phyloP scores from a whole-genome alignment of 2,888 invertebrate species.

The Papilio gigon region DNA sequence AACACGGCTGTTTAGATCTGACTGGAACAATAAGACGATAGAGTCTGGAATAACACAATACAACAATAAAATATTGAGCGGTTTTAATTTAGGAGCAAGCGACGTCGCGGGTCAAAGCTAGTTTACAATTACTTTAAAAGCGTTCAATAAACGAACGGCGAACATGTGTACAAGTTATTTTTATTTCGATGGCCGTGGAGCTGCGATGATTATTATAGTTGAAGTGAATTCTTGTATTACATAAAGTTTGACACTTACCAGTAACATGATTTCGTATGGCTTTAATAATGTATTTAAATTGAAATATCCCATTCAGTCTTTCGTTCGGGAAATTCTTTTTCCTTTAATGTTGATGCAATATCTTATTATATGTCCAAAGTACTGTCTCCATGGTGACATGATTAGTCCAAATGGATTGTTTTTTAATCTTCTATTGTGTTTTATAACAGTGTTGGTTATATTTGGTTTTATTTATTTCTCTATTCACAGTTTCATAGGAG shows the following conservation, averaged over 20 bases:
- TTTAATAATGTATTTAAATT: neutral
- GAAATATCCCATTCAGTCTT: constrained; percentile 1
- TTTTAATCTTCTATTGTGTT: constrained; percentile 5
- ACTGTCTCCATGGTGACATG: constrained; percentile 5
- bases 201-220: neutral
- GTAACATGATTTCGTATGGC: neutral
- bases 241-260: no score
- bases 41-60: no score
- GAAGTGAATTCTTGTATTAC: neutral
- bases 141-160: neutral
- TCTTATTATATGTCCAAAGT: constrained; percentile 26
- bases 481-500: neutral
- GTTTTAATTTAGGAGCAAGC: no score
- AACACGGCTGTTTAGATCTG: no score
- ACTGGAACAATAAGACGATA: no score
- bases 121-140: constrained; percentile 5
- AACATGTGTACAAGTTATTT: neutral
- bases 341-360: constrained; percentile 28
- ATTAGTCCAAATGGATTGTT: constrained; percentile 1
- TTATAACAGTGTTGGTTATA: neutral
- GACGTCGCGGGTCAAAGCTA: no score
- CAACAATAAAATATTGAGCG: no score
- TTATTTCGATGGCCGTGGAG: neutral
- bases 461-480: neutral
- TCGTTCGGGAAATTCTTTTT: constrained; percentile 18